Conservation (phyloP, 2,888 invertebrate species). For the Eledona agricola region DNA sequence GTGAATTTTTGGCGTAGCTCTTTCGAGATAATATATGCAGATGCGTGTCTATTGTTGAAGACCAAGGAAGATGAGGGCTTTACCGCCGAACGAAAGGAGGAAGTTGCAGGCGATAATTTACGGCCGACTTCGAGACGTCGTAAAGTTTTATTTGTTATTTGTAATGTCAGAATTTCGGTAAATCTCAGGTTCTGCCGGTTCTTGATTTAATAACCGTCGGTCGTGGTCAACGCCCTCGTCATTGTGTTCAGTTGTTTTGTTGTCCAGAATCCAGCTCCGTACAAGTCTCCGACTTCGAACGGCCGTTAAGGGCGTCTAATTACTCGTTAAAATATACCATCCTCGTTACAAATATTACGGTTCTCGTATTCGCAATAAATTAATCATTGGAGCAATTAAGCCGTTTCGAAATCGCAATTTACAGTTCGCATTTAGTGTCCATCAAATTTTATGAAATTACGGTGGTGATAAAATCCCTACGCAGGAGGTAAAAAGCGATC, state of each 20-base stretch:
- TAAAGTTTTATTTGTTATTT: conserved; percentile 18
- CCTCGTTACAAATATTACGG: conserved; percentile 31
- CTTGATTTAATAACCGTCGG: conserved; percentile 13
- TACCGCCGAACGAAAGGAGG: conserved; percentile 2
- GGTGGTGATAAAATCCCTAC: conserved; percentile 21
- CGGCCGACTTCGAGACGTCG: conserved; percentile 5
- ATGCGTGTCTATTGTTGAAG: too few species aligned
- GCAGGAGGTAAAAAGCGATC: conserved; percentile 8
- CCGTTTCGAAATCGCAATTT: conserved; percentile 17
- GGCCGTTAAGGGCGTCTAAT: conserved; percentile 34
- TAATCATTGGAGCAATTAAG: conserved; percentile 26
- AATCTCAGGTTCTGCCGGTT: conserved; percentile 16
- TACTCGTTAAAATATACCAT: conserved; percentile 33
- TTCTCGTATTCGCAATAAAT: conserved; percentile 30
- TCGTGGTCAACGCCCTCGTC: conserved; percentile 18
- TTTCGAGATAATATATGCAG: too few species aligned
- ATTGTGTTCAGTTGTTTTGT: conserved; percentile 8
- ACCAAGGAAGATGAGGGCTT: too few species aligned
- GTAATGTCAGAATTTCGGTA: conserved; percentile 17
- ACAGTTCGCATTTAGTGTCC: conserved; percentile 25
- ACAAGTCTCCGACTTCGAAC: neutral
- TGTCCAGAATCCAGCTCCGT: conserved; percentile 6
- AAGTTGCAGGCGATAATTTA: conserved; percentile 8
- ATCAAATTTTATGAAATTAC: conserved; percentile 36
- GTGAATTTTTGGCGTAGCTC: too few species aligned